Evolutionary conservation across 2,888 invertebrate genomes (phyloP), one percentile per base, ranked within the genome.

Genomic region (Athetis lepigone): DNA sequence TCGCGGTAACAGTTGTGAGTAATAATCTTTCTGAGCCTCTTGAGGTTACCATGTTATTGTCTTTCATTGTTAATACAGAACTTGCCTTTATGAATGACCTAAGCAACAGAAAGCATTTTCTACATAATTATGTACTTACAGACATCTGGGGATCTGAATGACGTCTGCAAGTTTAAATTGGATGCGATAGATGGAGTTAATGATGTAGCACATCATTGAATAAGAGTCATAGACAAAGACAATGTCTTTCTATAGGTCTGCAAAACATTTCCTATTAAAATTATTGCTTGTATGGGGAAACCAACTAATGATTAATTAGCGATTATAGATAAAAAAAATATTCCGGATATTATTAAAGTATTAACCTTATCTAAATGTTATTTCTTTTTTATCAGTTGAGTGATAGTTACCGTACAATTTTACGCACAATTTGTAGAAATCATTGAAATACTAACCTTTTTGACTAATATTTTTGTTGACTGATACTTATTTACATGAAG

Each of bases 341-440:
- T 50, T 61, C 29, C 63, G 33, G 18, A 62, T n/a, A 47, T 47
- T 27, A 36, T 27, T 4, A 25, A 43, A 33, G 18, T 33, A 25
- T 40, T 46, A 27, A 5, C n/a, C 9, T 36, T 70, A 61, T 62
- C 63, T 36, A 0, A 64, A 47, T 21, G 23, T 25, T 9, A 33
- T n/a, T n/a, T n/a, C 5, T 29, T 39, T 21, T 4, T 4, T 70
- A 27, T 42, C 47, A 25, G 4, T 4, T 7, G 0, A 45, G 13
- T 1, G 21, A 42, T 42, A 42, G 33, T 62, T 33, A n/a, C n/a
- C 33, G 19, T n/a, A 37, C n/a, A 46, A 18, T 70, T 33, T 40
- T 27, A 18, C 2, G 13, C 7, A 19, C 2, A 39, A 29, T 8
- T 21, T 11, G 9, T 19, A 7, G 8, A 37, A n/a, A 47, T 4